Evolutionary conservation across 2,888 invertebrate genomes (phyloP).

Genomic region (Pyrocoelia pectoralis): DNA sequence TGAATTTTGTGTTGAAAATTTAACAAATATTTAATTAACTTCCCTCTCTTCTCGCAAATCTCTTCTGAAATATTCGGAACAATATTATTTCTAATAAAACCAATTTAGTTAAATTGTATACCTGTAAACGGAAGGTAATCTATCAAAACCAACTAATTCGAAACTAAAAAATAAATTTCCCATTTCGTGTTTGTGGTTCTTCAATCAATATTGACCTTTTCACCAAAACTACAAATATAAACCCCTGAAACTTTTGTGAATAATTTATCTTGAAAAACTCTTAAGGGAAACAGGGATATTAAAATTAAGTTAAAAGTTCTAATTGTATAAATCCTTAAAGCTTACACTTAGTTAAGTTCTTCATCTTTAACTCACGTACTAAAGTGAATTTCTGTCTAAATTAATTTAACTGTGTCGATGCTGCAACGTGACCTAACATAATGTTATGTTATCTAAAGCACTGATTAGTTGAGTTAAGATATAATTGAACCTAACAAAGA

Average conservation of each 20-base stretch:
- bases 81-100: too few relatives aligned
- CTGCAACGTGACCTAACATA: conserved; percentile 12
- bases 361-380: too few relatives aligned
- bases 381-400: neutral
- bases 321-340: too few relatives aligned
- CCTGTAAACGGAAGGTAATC: too few relatives aligned
- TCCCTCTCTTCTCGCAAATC: too few relatives aligned
- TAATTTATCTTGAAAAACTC: neutral
- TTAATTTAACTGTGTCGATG: conserved; percentile 7
- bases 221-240: neutral
- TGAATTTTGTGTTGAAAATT: too few relatives aligned
- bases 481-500: neutral
- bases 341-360: too few relatives aligned
- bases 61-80: too few relatives aligned
- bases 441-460: neutral
- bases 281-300: neutral
- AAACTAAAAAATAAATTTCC: neutral
- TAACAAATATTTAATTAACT: too few relatives aligned
- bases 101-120: too few relatives aligned
- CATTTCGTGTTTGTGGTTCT: neutral
- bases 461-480: conserved; percentile 6
- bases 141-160: too few relatives aligned
- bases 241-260: neutral
- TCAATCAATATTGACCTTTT: conserved; percentile 1
- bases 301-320: neutral